Evolutionary conservation across 2,888 invertebrate genomes (phyloP), one percentile per base, ranked within the genome.

Genomic region (Platycheirus rosarum): DNA sequence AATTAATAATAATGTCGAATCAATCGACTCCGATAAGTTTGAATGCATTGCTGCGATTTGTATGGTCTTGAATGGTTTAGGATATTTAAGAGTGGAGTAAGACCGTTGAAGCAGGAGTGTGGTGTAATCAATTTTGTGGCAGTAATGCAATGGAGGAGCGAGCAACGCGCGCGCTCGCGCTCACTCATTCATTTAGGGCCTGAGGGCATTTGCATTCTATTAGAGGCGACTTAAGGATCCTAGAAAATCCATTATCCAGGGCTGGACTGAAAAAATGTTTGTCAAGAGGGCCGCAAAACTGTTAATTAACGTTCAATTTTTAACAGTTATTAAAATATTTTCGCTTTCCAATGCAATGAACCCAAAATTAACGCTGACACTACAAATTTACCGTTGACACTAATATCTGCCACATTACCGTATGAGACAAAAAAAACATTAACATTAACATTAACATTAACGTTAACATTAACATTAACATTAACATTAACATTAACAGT

Each of bases 1-100:
- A 84, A 84, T 84, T 84, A 84, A 84, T 84, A 84, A 84, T 84
- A 78, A 84, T 84, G 78, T 78, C 77, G 78, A 84, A 84, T 78
- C 84, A 78, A 84, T 84, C 77, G 84, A 84, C 69, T 84, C 65
- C 78, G 73, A 84, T 84, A 78, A 69, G 68, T 84, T 84, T 60
- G 77, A 77, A 77, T 68, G 55, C 82, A 63, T 73, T 71, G 68
- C 77, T 77, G 62, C 32, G 68, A 53, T 68, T 68, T 65, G 16
- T 48, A 55, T n/a, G n/a, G 11, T 11, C 9, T 37, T 55, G 16
- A 65, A 37, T 60, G 51, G 70, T 18, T 42, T 0, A 49, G 57
- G 8, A 14, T 18, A 7, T 32, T n/a, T 9, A 35, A 53, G 18
- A n/a, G 26, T n/a, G 13, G 18, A 35, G 1, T 35, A 14, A 37